Base-by-base conservation (phyloP, 2,113 vertebrate species). In the Balaenoptera acutorostrata region DNA sequence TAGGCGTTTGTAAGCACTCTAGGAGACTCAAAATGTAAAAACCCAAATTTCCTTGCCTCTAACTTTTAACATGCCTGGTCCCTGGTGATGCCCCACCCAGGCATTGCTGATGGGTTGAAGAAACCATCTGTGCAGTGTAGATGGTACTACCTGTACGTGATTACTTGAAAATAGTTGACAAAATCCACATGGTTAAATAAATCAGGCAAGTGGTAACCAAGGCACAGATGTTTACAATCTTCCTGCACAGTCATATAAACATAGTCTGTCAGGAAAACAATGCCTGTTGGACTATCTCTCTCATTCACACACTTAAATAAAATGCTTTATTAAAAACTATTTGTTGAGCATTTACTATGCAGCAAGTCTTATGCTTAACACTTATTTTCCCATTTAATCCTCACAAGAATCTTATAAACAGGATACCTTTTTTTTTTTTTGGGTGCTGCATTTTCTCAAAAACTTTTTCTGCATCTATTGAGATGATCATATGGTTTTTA, bases 191-290 rank as follows among this genome's bases (percentile, higher is more conserved):
- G 59, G 44, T 93, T 88, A 84, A 96, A 77, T 92, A 94, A 95
- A 92, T 96, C 90, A 96, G 77, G 68, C 92, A 86, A 81, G 86
- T 55, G 12, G 89, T 91, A 95, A 92, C 74, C 11, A 93, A 95
- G 78, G 36, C 69, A 92, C 92, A 92, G 80, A 96, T 95, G 92
- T 97, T 97, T 92, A 69, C 64, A 44, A 36, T 96, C 87, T 83
- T 88, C 75, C 52, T 64, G 13, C 33, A 49, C 64, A 68, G 59
- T 72, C 77, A 61, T 52, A 63, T 87, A 96, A 93, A 97, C 80
- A 94, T 52, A 39, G 46, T 95, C 59, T 95, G 68, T 82, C 59
- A 72, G 52, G 13, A 92, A 97, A 97, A 96, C 78, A 96, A 83
- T 55, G 41, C 80, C 77, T 81, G 33, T 55, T 82, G 84, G 52